Percentiles rank a stretch among this genome's conserved stretches.
Conservation (phyloP, 2,888 invertebrate species). For the Crepidodera aurea region DNA sequence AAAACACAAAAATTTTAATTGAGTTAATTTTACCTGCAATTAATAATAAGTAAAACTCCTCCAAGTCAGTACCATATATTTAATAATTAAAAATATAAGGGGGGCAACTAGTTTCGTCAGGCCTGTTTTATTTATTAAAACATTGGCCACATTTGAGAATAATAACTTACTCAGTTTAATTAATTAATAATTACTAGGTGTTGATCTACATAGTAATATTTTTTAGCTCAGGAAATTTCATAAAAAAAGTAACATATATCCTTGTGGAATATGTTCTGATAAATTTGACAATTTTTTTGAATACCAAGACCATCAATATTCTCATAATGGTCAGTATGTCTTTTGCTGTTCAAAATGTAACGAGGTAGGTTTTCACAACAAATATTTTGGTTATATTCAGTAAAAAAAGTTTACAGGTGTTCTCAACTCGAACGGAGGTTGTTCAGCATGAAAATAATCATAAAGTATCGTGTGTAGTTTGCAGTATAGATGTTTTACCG, state of each 20-base stretch:
- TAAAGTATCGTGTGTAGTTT: conserved; percentile 46
- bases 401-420: conserved; percentile 38
- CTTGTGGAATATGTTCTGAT: conserved; percentile 12
- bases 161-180: no score
- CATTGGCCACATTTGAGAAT: no score
- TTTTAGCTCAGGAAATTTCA: neutral
- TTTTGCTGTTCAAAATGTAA: conserved; percentile 48
- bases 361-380: conserved; percentile 35
- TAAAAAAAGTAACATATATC: neutral
- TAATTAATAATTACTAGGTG: no score
- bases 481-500: conserved; percentile 44
- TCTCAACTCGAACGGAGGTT: conserved; percentile 39
- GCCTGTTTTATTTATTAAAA: no score
- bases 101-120: no score
- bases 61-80: no score
- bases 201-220: no score
- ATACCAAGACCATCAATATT: conserved; percentile 48
- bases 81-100: no score
- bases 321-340: conserved; percentile 43
- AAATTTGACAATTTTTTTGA: conserved; percentile 47
- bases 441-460: conserved; percentile 46
- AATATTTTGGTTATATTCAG: neutral
- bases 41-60: no score
- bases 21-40: no score
- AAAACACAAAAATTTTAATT: no score